A percentile compares a stretch with the other conserved stretches of the same genome.
Evolutionary conservation across 1,140 invertebrate species (phyloP).

Genomic region (Diplogasteroides magnus): DNA sequence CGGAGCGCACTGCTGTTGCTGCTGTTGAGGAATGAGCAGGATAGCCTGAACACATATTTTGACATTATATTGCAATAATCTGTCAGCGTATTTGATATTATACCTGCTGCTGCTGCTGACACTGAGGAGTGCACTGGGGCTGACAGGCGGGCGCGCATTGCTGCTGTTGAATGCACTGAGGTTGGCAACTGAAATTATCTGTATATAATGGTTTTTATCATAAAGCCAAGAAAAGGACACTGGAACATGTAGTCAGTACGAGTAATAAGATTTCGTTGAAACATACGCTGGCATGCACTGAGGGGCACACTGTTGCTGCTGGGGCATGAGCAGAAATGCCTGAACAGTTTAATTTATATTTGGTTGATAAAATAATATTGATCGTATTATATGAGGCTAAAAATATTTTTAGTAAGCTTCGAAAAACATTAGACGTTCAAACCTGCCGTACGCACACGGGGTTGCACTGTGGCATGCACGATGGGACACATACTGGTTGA

Average conservation of each 20-base stretch:
- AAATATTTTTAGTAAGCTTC: too few relatives aligned
- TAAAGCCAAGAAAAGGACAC: too few relatives aligned
- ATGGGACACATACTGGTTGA: neutral
- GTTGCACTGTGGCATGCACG: neutral
- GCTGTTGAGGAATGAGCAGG: conserved; percentile 14
- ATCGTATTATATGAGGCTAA: too few relatives aligned
- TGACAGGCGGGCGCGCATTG: conserved; percentile 32
- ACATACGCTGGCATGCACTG: conserved; percentile 31
- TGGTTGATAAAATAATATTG: too few relatives aligned
- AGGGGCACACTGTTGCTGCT: conserved; percentile 26
- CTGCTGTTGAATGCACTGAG: conserved; percentile 23
- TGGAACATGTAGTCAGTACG: too few relatives aligned
- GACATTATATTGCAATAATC: too few relatives aligned
- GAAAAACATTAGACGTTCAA: neutral
- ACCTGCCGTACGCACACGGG: neutral
- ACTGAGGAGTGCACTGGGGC: conserved; percentile 18
- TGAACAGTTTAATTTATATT: too few relatives aligned
- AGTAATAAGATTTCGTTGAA: too few relatives aligned
- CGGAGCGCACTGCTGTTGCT: conserved; percentile 19
- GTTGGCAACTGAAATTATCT: too few relatives aligned
- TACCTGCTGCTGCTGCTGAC: conserved; percentile 22
- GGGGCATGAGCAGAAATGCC: conserved; percentile 13
- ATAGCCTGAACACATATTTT: conserved; percentile 7
- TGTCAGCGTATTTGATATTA: neutral
- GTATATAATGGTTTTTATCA: too few relatives aligned